Evolutionary conservation across 1,140 invertebrate genomes (phyloP).

Genomic region (Carcinoscorpius rotundicauda): DNA sequence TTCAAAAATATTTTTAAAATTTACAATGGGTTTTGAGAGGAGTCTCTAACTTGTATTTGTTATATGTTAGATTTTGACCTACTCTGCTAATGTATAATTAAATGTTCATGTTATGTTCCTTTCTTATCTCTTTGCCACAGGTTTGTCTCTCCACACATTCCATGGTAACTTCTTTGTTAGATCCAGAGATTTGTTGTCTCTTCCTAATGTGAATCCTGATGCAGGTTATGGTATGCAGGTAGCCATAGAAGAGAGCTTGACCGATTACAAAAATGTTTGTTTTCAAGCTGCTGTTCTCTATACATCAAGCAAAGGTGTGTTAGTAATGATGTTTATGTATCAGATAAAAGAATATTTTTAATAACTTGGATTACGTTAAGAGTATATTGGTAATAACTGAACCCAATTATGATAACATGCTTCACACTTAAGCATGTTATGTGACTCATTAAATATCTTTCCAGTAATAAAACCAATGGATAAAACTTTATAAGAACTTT

Average conservation of each 20-base stretch:
- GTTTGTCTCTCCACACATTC: conserved; percentile 87
- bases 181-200: conserved; percentile 87
- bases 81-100: too few species aligned
- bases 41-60: too few species aligned
- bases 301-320: conserved; percentile 85
- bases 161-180: conserved; percentile 99
- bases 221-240: conserved; percentile 97
- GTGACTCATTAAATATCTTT: too few species aligned
- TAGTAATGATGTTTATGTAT: conserved; percentile 13
- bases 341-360: background rate
- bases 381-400: too few species aligned
- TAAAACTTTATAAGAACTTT: too few species aligned
- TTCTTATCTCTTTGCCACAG: conserved; percentile 32
- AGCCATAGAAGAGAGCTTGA: conserved; percentile 79
- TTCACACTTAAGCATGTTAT: too few species aligned
- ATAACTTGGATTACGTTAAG: too few species aligned
- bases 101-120: conserved; percentile 10
- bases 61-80: too few species aligned
- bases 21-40: too few species aligned
- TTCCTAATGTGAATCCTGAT: conserved; percentile 97
- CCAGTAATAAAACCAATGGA: too few species aligned
- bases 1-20: too few species aligned
- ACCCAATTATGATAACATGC: too few species aligned
- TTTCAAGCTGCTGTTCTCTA: conserved; percentile 97
- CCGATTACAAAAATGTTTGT: conserved; percentile 75